Conservation (phyloP, 2,888 invertebrate species). For the Xestoiulus laeticollis region DNA sequence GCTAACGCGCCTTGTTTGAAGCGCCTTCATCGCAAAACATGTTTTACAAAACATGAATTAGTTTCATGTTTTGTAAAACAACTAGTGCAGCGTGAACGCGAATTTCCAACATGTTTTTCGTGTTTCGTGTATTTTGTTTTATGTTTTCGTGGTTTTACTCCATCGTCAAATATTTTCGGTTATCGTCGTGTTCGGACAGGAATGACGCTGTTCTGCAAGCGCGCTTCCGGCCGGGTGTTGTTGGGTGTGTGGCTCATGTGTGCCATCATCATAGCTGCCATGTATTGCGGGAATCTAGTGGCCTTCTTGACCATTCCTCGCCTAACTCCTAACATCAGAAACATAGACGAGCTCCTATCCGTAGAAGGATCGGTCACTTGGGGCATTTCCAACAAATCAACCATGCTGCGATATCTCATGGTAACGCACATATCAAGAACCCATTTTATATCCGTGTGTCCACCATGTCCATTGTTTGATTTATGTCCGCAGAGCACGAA, state of each 20-base stretch:
- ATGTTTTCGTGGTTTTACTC: too few relatives aligned
- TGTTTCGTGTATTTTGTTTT: too few relatives aligned
- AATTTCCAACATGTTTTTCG: too few relatives aligned
- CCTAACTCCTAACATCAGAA: conserved; percentile 59
- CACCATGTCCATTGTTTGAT: too few relatives aligned
- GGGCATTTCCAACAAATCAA: conserved; percentile 54
- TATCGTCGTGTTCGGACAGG: neutral
- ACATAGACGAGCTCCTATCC: conserved; percentile 57
- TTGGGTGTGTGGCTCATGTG: conserved; percentile 53
- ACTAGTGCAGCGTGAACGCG: too few relatives aligned
- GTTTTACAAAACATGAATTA: too few relatives aligned
- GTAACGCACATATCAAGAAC: too few relatives aligned
- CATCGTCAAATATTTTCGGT: too few relatives aligned
- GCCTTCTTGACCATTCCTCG: conserved; percentile 61
- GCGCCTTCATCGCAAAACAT: too few relatives aligned
- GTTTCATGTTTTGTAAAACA: too few relatives aligned
- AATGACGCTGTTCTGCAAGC: neutral
- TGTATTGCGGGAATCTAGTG: conserved; percentile 61
- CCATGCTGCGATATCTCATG: neutral
- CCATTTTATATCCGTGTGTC: too few relatives aligned
- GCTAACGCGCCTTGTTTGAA: too few relatives aligned
- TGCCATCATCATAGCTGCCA: conserved; percentile 60
- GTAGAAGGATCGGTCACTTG: conserved; percentile 56
- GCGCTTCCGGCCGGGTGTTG: neutral
- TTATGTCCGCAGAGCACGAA: neutral